Evolutionary conservation across 2,888 invertebrate species (phyloP).

Genomic region (Ochlodes sylvanus): DNA sequence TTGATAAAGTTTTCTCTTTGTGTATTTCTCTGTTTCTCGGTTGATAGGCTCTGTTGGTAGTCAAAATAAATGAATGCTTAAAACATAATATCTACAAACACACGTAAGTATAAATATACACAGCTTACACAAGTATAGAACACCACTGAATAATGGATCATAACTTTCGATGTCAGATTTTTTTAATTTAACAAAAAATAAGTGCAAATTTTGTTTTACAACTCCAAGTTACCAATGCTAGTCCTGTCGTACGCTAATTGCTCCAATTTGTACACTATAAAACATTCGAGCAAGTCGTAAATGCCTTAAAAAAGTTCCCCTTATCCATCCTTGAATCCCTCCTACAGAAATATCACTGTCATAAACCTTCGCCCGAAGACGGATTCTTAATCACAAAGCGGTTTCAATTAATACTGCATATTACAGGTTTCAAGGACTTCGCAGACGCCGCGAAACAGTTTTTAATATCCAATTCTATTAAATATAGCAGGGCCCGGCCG

Average conservation of each 20-base stretch:
- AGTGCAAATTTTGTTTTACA: slow-evolving; percentile 11
- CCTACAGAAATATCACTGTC: slow-evolving; percentile 55
- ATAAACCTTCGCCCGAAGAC: slow-evolving; percentile 53
- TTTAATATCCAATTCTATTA: slow-evolving; percentile 10
- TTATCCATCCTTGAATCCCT: slow-evolving; percentile 47
- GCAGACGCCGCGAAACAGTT: slow-evolving; percentile 12
- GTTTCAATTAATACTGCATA: slow-evolving; percentile 38
- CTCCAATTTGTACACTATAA: slow-evolving; percentile 76
- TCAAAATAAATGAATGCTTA: too few species aligned
- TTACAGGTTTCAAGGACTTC: slow-evolving; percentile 28
- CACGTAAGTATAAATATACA: too few species aligned
- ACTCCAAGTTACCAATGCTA: neutral
- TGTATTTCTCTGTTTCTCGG: too few species aligned
- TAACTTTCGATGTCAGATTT: too few species aligned
- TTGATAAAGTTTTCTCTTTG: too few species aligned
- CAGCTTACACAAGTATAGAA: too few species aligned
- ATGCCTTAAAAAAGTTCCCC: slow-evolving; percentile 52
- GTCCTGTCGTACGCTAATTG: slow-evolving; percentile 62
- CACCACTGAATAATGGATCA: too few species aligned
- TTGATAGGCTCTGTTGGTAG: too few species aligned
- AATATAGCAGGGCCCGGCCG: neutral
- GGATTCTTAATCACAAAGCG: slow-evolving; percentile 39
- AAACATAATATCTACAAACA: too few species aligned
- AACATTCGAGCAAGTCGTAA: slow-evolving; percentile 60
- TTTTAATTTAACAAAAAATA: slow-evolving; percentile 7